Percentiles rank a stretch among this genome's conserved stretches.
Conservation (phyloP, 2,113 vertebrate genomes). For the Callocephalon fimbriatum region DNA sequence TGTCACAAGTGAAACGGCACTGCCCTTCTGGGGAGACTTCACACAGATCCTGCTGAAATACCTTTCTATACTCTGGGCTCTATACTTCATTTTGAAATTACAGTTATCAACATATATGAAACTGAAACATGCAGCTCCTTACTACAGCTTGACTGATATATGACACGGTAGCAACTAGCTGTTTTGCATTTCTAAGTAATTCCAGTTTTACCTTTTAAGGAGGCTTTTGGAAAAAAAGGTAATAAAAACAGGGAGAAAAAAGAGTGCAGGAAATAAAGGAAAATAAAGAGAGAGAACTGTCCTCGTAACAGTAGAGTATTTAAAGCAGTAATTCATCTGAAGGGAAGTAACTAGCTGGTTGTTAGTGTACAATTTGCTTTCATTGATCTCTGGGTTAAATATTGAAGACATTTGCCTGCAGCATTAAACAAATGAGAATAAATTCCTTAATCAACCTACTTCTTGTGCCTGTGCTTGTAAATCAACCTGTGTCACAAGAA, state of each 20-base stretch:
- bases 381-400: slow-evolving; percentile 50
- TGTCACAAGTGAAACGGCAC: neutral
- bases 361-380: slow-evolving; percentile 29
- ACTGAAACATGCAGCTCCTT: neutral
- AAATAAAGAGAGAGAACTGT: neutral
- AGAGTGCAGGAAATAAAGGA: neutral
- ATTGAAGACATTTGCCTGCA: slow-evolving; percentile 36
- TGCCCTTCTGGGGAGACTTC: neutral
- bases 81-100: neutral
- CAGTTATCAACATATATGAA: neutral
- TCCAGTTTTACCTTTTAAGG: neutral
- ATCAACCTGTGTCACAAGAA: neutral
- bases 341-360: slow-evolving; percentile 9
- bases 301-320: neutral
- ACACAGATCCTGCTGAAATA: neutral
- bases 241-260: neutral
- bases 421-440: slow-evolving; percentile 42
- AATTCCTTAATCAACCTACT: slow-evolving; percentile 36
- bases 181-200: neutral
- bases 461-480: slow-evolving; percentile 16
- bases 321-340: neutral
- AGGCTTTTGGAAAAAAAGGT: neutral
- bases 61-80: neutral
- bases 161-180: neutral
- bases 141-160: neutral